Evolutionary conservation across 2,797 vertebrate species (phyloP).

Genomic region (Acrossocheilus wenchowensis): DNA sequence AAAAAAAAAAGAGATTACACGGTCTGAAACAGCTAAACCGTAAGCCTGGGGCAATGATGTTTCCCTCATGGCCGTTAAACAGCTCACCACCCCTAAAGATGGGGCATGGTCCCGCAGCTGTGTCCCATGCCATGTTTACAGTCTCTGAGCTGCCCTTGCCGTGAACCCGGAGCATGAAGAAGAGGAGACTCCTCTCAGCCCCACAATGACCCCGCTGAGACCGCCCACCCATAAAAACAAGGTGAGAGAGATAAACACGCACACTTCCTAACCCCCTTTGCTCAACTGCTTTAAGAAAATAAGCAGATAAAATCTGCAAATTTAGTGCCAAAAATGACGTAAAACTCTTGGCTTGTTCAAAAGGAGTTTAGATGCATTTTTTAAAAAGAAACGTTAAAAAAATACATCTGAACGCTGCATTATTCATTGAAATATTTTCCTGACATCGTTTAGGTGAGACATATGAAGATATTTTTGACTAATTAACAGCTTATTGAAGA

Average conservation of each 20-base stretch:
- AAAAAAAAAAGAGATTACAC: constrained; percentile 11
- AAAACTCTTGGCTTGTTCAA: not conserved
- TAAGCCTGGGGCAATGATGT: constrained; percentile 41
- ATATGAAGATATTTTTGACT: not conserved
- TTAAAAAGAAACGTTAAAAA: not conserved
- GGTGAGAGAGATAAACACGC: constrained; percentile 73
- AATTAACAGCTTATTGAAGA: constrained; percentile 25
- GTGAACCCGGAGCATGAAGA: constrained; percentile 74
- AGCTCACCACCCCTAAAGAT: constrained; percentile 47
- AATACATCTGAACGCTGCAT: not conserved
- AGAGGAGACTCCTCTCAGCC: constrained; percentile 79
- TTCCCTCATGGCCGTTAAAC: constrained; percentile 55
- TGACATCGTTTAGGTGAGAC: not conserved
- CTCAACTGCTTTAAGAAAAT: constrained; percentile 66
- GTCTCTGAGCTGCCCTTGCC: constrained; percentile 80
- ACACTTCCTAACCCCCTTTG: constrained; percentile 73
- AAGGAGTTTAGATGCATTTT: not conserved
- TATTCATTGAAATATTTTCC: not conserved
- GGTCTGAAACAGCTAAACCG: constrained; percentile 36
- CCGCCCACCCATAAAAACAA: constrained; percentile 61
- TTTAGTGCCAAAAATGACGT: constrained; percentile 8
- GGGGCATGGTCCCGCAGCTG: constrained; percentile 54
- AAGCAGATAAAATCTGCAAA: constrained; percentile 63
- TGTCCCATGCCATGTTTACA: constrained; percentile 78
- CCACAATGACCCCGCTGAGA: constrained; percentile 55